A percentile compares a stretch with the other conserved stretches of the same genome.
Evolutionary conservation across 2,113 vertebrate species (phyloP).

Genomic region (Astur gentilis): DNA sequence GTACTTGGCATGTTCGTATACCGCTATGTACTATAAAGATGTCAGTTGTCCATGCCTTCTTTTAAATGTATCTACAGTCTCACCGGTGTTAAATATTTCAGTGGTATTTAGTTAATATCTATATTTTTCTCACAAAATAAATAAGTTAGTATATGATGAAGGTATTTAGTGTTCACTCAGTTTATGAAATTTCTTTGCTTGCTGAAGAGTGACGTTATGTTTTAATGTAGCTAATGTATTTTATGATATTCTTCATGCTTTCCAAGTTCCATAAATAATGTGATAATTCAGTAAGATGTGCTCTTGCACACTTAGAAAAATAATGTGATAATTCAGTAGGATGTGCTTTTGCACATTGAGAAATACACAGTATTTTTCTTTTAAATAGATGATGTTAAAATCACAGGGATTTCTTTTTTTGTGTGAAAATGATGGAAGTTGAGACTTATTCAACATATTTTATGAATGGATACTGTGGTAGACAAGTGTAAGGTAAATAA

Average conservation of each 20-base stretch:
- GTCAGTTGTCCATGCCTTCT: background rate
- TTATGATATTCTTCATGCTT: background rate
- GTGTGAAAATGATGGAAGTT: background rate
- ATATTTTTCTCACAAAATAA: background rate
- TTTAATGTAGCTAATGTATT: background rate
- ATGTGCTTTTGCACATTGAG: background rate
- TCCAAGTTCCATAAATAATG: background rate
- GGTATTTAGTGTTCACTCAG: background rate
- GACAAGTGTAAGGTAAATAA: background rate
- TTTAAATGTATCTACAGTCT: background rate
- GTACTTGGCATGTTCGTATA: background rate
- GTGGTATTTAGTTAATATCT: background rate
- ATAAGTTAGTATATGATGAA: background rate
- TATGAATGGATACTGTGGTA: background rate
- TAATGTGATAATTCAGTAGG: background rate
- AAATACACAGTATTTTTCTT: background rate
- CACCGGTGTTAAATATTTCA: background rate
- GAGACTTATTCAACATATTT: background rate
- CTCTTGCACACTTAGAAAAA: background rate
- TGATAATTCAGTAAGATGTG: background rate
- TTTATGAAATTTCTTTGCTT: background rate
- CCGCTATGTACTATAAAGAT: background rate
- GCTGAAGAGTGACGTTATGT: background rate
- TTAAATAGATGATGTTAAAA: background rate
- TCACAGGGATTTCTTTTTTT: background rate